These are phyloP conservation scores for Heliconius congener DNA, from an alignment of 1,140 invertebrate species.

Conservation along the genomic window DNA sequence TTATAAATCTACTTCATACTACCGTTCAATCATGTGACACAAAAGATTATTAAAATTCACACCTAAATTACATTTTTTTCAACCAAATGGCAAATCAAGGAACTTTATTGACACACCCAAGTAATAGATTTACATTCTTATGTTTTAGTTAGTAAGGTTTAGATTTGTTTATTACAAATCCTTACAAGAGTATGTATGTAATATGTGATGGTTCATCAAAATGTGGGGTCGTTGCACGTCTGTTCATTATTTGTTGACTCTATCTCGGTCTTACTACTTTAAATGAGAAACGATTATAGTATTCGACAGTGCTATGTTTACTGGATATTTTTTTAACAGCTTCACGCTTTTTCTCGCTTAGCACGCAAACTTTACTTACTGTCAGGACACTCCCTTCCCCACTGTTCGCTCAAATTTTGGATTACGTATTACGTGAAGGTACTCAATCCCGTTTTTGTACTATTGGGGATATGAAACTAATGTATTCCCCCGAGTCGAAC, in stretches of 20 bases:
- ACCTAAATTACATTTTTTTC: conserved; percentile 27
- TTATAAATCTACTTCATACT: too few relatives aligned
- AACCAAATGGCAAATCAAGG: conserved; percentile 38
- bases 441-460: too few relatives aligned
- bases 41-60: conserved; percentile 25
- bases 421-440: too few relatives aligned
- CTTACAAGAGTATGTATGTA: conserved; percentile 19
- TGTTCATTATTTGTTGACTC: conserved; percentile 53
- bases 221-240: conserved; percentile 53
- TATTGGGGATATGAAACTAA: too few relatives aligned
- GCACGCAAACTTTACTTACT: too few relatives aligned
- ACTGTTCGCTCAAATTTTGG: too few relatives aligned
- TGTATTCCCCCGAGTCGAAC: too few relatives aligned
- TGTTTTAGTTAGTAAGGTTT: conserved; percentile 17
- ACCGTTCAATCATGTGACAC: background rate
- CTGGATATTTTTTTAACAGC: too few relatives aligned
- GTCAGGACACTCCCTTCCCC: too few relatives aligned
- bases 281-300: conserved; percentile 1
- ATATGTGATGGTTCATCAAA: conserved; percentile 64
- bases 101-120: background rate
- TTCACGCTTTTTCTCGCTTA: too few relatives aligned
- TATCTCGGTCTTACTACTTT: conserved; percentile 37
- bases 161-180: conserved; percentile 21
- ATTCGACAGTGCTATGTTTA: background rate
- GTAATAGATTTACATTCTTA: conserved; percentile 21